Base-by-base conservation (phyloP, 2,797 vertebrate genomes). In the Peromyscus attwateri region DNA sequence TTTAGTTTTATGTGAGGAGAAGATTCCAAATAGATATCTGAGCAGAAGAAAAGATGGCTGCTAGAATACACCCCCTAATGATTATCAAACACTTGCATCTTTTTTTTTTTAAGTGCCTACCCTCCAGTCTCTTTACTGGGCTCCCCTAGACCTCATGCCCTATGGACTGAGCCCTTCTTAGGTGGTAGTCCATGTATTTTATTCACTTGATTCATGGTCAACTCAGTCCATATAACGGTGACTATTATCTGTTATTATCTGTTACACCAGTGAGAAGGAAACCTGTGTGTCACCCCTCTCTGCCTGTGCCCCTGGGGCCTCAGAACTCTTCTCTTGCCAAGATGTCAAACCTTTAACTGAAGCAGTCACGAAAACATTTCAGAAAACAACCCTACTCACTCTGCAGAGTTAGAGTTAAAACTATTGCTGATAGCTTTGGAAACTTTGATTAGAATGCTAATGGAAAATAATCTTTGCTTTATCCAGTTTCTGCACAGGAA, bases 381-480 rank as follows among this genome's bases (percentile, higher is more conserved):
- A 88, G 92, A 95, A 97, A 91, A 94, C 87, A 87, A 87, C 70
- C 96, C 73, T 91, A 75, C 91, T 97, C 83, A 95, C 91, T 93
- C 87, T 94, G 96, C 68, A 96, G 77, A 87, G 68, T 71, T 85
- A 92, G 95, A 92, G 71, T 96, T 94, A 93, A 97, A 93, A 90
- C 66, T 84, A 89, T 85, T 93, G 84, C 80, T 97, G 95, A 93
- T 71, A 82, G 87, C 85, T 89, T 92, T 93, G 95, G 92, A 96
- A 95, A 96, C 85, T 96, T 97, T 97, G 96, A 95, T 97, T 97
- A 95, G 85, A 79, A 87, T 95, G 83, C 93, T 96, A 97, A 97
- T 95, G 60, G 96, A 94, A 96, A 97, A 77, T 88, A 85, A 91
- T 92, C 93, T 87, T 97, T 92, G 90, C 82, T 97, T 97, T 97